A percentile compares a stretch with the other conserved stretches of the same genome.
phyloP scores from a whole-genome alignment of 2,888 invertebrate genomes.

The Prosapia bicincta region DNA sequence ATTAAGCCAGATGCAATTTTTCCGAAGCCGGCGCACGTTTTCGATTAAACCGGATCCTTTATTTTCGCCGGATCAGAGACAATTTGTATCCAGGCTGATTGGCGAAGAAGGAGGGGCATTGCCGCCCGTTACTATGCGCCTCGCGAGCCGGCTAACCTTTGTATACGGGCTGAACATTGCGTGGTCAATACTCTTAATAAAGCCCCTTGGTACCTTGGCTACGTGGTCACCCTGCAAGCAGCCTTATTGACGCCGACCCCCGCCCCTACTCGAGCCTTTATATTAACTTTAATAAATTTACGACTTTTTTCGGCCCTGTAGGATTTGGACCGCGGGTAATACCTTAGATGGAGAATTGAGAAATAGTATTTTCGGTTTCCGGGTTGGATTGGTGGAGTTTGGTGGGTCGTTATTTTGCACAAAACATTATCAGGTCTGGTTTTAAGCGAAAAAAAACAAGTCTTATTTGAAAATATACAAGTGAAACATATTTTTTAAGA shows the following conservation, averaged over 20 bases:
- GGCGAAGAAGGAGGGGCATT: not conserved
- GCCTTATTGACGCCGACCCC: not conserved
- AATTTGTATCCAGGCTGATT: conserved; percentile 7
- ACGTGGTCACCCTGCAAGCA: conserved; percentile 7
- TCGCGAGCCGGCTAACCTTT: conserved; percentile 1
- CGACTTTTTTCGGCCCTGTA: not conserved
- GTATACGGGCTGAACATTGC: not conserved
- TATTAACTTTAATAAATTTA: conserved; percentile 2
- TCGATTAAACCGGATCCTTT: not conserved
- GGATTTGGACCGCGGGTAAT: not conserved
- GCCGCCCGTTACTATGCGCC: conserved; percentile 21
- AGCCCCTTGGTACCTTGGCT: conserved; percentile 3
- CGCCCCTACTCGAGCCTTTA: not conserved
- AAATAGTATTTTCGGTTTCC: not conserved
- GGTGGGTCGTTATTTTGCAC: no score
- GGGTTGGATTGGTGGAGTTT: not conserved
- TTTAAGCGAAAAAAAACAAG: no score
- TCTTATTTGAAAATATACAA: no score
- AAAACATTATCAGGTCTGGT: no score
- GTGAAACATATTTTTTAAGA: no score
- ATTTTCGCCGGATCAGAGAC: not conserved
- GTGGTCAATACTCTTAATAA: not conserved
- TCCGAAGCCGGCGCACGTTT: not conserved
- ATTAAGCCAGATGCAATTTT: conserved; percentile 17
- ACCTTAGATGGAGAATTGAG: not conserved